Conservation (phyloP, 2,113 vertebrate species). For the Dasyurus viverrinus region DNA sequence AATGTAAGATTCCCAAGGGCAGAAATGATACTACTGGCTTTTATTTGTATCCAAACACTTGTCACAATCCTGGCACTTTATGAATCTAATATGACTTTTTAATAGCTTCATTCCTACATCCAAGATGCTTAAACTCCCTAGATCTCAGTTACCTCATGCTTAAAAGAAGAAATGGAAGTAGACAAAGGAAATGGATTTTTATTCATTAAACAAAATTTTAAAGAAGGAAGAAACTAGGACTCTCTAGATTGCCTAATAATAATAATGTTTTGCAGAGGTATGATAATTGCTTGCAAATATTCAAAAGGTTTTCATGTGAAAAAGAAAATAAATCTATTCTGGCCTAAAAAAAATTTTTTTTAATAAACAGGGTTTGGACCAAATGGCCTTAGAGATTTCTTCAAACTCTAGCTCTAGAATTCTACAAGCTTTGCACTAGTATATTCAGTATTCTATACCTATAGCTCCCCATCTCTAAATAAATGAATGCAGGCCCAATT, state of each 20-base stretch:
- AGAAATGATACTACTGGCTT: background rate
- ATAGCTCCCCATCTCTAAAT: background rate
- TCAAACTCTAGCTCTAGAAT: background rate
- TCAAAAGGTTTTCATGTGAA: background rate
- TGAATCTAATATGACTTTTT: background rate
- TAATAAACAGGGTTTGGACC: background rate
- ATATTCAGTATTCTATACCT: background rate
- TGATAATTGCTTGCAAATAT: background rate
- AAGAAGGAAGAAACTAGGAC: background rate
- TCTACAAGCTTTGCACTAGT: background rate
- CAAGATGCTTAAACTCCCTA: background rate
- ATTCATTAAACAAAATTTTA: background rate
- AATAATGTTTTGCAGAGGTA: background rate
- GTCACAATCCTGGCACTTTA: background rate
- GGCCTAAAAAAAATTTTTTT: too few relatives aligned
- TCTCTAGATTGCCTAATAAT: background rate
- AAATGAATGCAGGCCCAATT: background rate
- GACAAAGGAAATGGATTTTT: background rate
- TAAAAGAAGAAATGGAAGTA: background rate
- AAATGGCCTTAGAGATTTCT: too few relatives aligned
- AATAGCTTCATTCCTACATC: background rate
- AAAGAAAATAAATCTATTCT: background rate
- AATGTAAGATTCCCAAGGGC: background rate
- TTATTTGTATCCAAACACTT: background rate
- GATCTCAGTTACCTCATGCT: background rate